Conservation (phyloP, 2,888 invertebrate species). For the Bombyx huttoni region DNA sequence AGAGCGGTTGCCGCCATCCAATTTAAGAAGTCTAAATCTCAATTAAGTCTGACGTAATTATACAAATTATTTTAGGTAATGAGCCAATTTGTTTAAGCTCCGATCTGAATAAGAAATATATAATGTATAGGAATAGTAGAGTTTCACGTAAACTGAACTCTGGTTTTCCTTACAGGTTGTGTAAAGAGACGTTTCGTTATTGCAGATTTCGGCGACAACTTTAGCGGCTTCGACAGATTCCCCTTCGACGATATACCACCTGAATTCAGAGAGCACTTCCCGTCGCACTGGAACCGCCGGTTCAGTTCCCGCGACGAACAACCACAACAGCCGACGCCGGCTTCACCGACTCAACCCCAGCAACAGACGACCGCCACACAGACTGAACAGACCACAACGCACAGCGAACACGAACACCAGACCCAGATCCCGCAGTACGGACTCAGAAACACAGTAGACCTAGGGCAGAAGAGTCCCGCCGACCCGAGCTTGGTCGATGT, state of each 20-base stretch:
- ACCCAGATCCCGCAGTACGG: slow-evolving; percentile 75
- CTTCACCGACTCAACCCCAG: slow-evolving; percentile 27
- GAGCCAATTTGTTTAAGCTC: too few relatives aligned
- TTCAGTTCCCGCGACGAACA: slow-evolving; percentile 44
- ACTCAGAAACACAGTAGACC: slow-evolving; percentile 83
- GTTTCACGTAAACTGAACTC: slow-evolving; percentile 8
- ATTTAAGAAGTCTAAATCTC: too few relatives aligned
- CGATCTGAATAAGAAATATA: neutral
- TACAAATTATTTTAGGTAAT: too few relatives aligned
- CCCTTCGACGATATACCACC: slow-evolving; percentile 67
- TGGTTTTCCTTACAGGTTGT: slow-evolving; percentile 21
- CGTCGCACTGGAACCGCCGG: slow-evolving; percentile 54
- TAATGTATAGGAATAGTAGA: slow-evolving; percentile 1
- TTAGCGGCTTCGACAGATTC: slow-evolving; percentile 66
- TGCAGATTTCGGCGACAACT: slow-evolving; percentile 63
- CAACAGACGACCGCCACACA: slow-evolving; percentile 52
- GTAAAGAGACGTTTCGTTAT: slow-evolving; percentile 34
- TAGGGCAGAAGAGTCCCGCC: slow-evolving; percentile 77
- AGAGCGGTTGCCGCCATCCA: neutral
- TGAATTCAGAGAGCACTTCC: slow-evolving; percentile 63
- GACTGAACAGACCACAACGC: slow-evolving; percentile 40
- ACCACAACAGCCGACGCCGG: slow-evolving; percentile 20
- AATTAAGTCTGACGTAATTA: too few relatives aligned
- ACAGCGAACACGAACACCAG: slow-evolving; percentile 25
- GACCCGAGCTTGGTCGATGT: slow-evolving; percentile 65